Conservation (phyloP, 2,113 vertebrate species). For the Eurypyga helias region DNA sequence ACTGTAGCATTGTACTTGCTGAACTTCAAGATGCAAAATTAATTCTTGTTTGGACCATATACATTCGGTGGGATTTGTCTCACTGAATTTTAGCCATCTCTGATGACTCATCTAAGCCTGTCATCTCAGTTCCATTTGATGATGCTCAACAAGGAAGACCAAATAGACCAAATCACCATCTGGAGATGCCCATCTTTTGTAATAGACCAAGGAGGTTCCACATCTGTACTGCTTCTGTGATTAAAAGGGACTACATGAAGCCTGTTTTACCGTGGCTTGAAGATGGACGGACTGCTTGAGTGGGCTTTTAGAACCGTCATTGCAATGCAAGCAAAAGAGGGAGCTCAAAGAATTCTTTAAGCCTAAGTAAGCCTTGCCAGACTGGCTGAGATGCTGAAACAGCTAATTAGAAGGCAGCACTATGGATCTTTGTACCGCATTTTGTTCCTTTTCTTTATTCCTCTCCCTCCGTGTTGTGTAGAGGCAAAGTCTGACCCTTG, state of each 20-base stretch:
- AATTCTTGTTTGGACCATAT: not conserved
- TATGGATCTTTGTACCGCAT: not conserved
- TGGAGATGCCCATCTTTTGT: not conserved
- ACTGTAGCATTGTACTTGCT: not conserved
- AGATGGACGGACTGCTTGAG: not conserved
- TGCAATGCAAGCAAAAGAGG: not conserved
- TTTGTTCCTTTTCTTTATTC: not conserved
- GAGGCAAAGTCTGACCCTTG: not conserved
- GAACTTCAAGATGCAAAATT: not conserved
- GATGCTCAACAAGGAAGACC: not conserved
- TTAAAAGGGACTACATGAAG: not conserved
- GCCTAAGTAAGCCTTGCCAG: not conserved
- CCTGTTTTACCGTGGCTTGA: not conserved
- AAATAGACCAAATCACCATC: not conserved
- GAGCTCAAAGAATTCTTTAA: not conserved
- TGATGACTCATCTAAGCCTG: not conserved
- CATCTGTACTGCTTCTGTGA: not conserved
- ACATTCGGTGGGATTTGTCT: not conserved
- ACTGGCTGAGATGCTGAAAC: not conserved
- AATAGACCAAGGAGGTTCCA: not conserved
- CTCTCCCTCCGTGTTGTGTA: not conserved
- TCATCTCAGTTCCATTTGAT: not conserved
- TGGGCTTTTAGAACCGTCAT: not conserved
- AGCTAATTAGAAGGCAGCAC: not conserved
- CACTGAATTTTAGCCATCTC: not conserved